These are phyloP conservation scores for Zygaena filipendulae DNA, from an alignment of 2,888 invertebrate genomes.

Conservation along the genomic window DNA sequence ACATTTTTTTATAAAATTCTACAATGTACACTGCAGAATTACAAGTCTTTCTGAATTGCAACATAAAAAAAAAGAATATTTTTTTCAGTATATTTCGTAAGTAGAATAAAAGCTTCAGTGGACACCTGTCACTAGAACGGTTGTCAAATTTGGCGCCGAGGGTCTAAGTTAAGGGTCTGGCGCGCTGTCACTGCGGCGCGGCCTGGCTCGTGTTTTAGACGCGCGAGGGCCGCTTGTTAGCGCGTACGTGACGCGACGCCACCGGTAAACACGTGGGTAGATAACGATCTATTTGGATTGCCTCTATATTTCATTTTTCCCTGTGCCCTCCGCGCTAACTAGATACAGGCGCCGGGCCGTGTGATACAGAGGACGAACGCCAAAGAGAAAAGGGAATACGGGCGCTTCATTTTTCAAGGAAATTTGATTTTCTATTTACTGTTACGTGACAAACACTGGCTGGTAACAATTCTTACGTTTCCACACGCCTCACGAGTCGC, in stretches of 20 bases:
- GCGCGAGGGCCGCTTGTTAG: constrained; percentile 54
- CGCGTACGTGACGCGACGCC: constrained; percentile 58
- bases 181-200: constrained; percentile 32
- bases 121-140: constrained; percentile 54
- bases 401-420: constrained; percentile 40
- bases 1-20: too few species aligned
- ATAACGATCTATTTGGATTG: constrained; percentile 70
- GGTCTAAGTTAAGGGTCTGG: constrained; percentile 37
- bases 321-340: constrained; percentile 56
- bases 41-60: too few species aligned
- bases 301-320: constrained; percentile 69
- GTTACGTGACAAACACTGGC: constrained; percentile 14
- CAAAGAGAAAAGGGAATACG: constrained; percentile 50
- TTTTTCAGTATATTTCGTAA: constrained; percentile 1
- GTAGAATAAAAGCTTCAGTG: constrained; percentile 25
- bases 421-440: constrained; percentile 27
- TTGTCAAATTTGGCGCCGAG: constrained; percentile 41
- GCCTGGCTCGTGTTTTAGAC: constrained; percentile 34
- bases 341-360: constrained; percentile 51
- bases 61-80: too few species aligned
- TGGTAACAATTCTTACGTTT: constrained; percentile 16
- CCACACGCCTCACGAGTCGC: too few species aligned
- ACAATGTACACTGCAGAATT: too few species aligned
- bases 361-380: constrained; percentile 28
- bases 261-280: constrained; percentile 66